Percentiles rank a stretch among this genome's conserved stretches.
These are phyloP conservation scores for Electrona antarctica DNA, from an alignment of 2,113 vertebrate genomes.

Conservation along the genomic window DNA sequence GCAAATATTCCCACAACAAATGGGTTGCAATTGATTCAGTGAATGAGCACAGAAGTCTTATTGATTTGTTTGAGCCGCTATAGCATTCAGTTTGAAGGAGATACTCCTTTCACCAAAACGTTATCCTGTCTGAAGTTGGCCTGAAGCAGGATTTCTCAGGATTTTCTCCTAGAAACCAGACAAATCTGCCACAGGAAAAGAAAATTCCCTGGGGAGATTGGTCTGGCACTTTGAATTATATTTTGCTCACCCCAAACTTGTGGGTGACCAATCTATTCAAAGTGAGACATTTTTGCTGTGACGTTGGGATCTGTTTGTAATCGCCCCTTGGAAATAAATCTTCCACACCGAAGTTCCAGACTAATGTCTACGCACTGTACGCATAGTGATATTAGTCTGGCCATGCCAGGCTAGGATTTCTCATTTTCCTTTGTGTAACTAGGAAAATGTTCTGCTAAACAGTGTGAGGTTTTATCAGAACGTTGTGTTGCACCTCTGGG, in stretches of 20 bases:
- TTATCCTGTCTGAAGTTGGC: conserved; percentile 13
- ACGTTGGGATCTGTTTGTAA: too few species aligned
- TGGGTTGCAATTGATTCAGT: not conserved
- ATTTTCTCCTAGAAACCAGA: not conserved
- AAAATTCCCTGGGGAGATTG: too few species aligned
- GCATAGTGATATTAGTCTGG: too few species aligned
- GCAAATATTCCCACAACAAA: too few species aligned
- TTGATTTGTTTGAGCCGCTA: not conserved
- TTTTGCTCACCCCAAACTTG: too few species aligned
- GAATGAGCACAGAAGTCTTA: not conserved
- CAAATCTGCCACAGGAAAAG: too few species aligned
- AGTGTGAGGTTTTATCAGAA: conserved; percentile 23
- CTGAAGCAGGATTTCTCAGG: conserved; percentile 27
- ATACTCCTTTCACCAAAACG: not conserved
- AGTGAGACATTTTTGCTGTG: too few species aligned
- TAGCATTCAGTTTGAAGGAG: not conserved
- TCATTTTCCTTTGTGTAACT: conserved; percentile 9
- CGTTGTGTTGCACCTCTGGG: conserved; percentile 43
- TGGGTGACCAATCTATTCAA: too few species aligned
- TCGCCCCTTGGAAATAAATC: too few species aligned
- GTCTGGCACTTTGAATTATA: too few species aligned
- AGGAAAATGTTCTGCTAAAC: conserved; percentile 10
- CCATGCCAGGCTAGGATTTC: too few species aligned
- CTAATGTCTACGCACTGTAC: too few species aligned
- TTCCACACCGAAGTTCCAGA: not conserved